Base-by-base conservation (phyloP, 1,140 invertebrate genomes). In the Drosophila pandora region DNA sequence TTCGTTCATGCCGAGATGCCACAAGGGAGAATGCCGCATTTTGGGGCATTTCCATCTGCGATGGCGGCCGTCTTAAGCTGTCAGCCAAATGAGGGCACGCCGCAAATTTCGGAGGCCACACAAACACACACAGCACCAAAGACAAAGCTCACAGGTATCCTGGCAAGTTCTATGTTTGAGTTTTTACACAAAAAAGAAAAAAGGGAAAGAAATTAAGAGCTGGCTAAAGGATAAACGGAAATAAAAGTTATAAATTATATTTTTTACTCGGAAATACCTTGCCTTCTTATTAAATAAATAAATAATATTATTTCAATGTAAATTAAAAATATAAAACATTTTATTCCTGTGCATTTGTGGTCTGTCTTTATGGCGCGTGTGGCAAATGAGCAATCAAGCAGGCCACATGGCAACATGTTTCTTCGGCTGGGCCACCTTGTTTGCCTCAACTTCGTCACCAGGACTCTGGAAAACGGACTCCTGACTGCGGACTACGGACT, bases 321-420 rank as follows among this genome's bases (percentile, higher is more conserved):
- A 37, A 37, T 2, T 32, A 12, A 12, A 12, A 10, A n/a, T 37
- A 37, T 34, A 34, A 10, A 34, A 34, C 2, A 37, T 12, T 41
- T 53, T 43, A 32, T 1, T 13, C 2, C 13, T 13, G 43, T 49
- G 48, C 60, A 2, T 8, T 47, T 63, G 70, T 53, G 64, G 71
- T 49, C 48, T 68, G 41, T 63, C 73, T 68, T 76, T 65, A 71
- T 69, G 54, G 83, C 62, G 78, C 83, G 75, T 87, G 82, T 80
- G 75, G 77, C 82, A 87, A 87, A 88, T 76, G 83, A 85, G 81
- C 83, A 88, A 88, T 76, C 47, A 56, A 57, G 50, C 62, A 43
- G 47, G 58, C 55, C 62, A 68, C 67, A 70, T 56, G 62, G 67
- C 77, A 63, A 62, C 59, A 70, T 60, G 60, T 75, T 67, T 79